phyloP scores from a whole-genome alignment of 2,888 invertebrate species.

The Chrysolina americana region DNA sequence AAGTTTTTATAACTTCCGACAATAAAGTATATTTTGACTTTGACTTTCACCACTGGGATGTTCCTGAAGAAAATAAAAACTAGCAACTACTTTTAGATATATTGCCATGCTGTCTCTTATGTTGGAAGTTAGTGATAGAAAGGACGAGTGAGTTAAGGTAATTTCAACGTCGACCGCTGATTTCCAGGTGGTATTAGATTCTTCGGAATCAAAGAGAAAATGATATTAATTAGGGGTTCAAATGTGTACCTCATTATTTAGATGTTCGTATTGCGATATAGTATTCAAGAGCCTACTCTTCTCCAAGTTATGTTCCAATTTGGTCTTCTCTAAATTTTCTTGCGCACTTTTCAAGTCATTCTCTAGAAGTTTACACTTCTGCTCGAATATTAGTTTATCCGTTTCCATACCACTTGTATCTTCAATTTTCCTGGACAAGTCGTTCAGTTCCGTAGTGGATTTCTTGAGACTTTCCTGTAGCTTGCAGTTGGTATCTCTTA shows the following conservation, averaged over 20 bases:
- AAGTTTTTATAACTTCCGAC: too few relatives aligned
- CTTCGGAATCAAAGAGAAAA: too few relatives aligned
- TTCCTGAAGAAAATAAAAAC: too few relatives aligned
- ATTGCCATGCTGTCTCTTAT: too few relatives aligned
- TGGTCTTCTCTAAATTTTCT: constrained; percentile 39
- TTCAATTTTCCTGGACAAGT: constrained; percentile 51
- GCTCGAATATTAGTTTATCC: constrained; percentile 42
- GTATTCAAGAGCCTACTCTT: constrained; percentile 38
- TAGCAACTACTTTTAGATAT: too few relatives aligned
- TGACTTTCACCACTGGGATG: too few relatives aligned
- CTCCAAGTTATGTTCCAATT: constrained; percentile 39
- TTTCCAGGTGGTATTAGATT: too few relatives aligned
- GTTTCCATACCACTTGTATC: constrained; percentile 26
- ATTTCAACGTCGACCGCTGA: too few relatives aligned
- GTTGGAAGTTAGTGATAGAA: too few relatives aligned
- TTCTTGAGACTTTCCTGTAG: constrained; percentile 56
- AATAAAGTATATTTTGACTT: too few relatives aligned
- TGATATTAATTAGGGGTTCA: too few relatives aligned
- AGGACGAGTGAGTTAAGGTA: too few relatives aligned
- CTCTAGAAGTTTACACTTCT: constrained; percentile 49
- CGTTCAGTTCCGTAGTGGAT: constrained; percentile 51
- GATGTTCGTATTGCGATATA: constrained; percentile 37
- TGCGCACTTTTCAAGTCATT: constrained; percentile 42
- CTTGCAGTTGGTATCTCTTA: constrained; percentile 54
- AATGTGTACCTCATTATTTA: constrained; percentile 38